These are phyloP conservation scores for Mongoloraphidia duomilia DNA, from an alignment of 2,888 invertebrate genomes.

Conservation along the genomic window DNA sequence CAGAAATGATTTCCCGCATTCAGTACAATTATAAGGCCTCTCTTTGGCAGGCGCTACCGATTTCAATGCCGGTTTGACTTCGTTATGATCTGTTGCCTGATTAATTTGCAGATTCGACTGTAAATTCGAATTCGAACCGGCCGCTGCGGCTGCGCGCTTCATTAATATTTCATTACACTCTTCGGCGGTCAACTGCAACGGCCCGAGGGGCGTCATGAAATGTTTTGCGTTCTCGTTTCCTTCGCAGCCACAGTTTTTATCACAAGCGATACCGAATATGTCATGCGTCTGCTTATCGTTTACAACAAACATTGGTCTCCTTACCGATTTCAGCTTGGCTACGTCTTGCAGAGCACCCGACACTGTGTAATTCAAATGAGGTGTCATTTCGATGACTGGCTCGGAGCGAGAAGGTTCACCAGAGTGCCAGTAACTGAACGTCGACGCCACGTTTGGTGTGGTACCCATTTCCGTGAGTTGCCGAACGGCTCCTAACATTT, in stretches of 20 bases:
- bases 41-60: slow-evolving; percentile 38
- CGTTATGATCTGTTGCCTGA: slow-evolving; percentile 32
- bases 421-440: slow-evolving; percentile 16
- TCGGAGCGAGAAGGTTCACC: slow-evolving; percentile 10
- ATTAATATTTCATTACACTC: slow-evolving; percentile 66
- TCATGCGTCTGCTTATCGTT: slow-evolving; percentile 17
- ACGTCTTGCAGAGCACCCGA: slow-evolving; percentile 14
- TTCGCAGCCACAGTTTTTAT: slow-evolving; percentile 8
- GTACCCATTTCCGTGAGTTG: slow-evolving; percentile 13
- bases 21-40: slow-evolving; percentile 66
- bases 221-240: slow-evolving; percentile 31
- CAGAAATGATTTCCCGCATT: slow-evolving; percentile 72
- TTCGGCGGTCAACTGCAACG: slow-evolving; percentile 57
- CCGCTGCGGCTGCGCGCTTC: slow-evolving; percentile 56
- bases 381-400: slow-evolving; percentile 5
- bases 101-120: slow-evolving; percentile 35
- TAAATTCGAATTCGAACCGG: slow-evolving; percentile 31
- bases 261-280: slow-evolving; percentile 15
- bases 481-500: slow-evolving; percentile 6
- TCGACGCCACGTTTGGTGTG: slow-evolving; percentile 14
- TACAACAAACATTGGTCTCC: slow-evolving; percentile 15
- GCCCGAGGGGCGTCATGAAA: slow-evolving; percentile 58
- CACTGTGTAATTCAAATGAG: slow-evolving; percentile 12
- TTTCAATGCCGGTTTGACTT: slow-evolving; percentile 9
- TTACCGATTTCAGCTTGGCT: slow-evolving; percentile 12